Conservation (phyloP, 2,888 invertebrate genomes). For the Drosophila nr. fundita region DNA sequence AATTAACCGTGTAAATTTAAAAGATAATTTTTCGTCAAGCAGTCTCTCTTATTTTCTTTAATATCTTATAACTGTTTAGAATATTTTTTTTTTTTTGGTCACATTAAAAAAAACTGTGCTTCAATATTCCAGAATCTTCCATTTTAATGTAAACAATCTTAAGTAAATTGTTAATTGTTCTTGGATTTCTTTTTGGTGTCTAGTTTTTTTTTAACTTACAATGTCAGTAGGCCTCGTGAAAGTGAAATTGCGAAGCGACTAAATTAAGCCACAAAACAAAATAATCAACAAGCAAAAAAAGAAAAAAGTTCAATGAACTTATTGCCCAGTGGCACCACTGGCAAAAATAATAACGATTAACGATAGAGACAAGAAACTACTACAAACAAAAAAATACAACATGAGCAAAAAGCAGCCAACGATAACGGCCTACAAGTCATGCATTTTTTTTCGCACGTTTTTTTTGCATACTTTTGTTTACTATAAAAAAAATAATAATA, state of each 20-base stretch:
- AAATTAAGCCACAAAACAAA: slow-evolving; percentile 50
- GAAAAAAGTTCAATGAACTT: slow-evolving; percentile 70
- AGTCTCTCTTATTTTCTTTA: neutral
- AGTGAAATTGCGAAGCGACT: slow-evolving; percentile 63
- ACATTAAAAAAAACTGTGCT: neutral
- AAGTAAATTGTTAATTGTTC: neutral
- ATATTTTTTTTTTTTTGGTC: neutral
- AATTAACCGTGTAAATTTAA: too few relatives aligned
- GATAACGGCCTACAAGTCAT: slow-evolving; percentile 57
- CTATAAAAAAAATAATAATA: slow-evolving; percentile 47
- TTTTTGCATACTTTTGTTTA: slow-evolving; percentile 50
- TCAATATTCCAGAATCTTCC: neutral
- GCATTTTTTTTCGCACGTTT: slow-evolving; percentile 39
- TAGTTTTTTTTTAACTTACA: slow-evolving; percentile 5
- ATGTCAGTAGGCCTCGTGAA: slow-evolving; percentile 55
- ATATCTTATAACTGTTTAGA: neutral
- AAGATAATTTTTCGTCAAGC: neutral
- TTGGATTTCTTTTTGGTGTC: neutral
- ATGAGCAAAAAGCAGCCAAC: slow-evolving; percentile 51
- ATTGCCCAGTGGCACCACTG: slow-evolving; percentile 71
- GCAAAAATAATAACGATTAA: slow-evolving; percentile 53
- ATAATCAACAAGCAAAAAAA: slow-evolving; percentile 60
- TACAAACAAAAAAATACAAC: slow-evolving; percentile 32
- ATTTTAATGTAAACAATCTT: neutral
- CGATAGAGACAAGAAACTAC: slow-evolving; percentile 59